These are phyloP conservation scores for Drosophila neutralis DNA, from an alignment of 2,888 invertebrate species.

Conservation along the genomic window DNA sequence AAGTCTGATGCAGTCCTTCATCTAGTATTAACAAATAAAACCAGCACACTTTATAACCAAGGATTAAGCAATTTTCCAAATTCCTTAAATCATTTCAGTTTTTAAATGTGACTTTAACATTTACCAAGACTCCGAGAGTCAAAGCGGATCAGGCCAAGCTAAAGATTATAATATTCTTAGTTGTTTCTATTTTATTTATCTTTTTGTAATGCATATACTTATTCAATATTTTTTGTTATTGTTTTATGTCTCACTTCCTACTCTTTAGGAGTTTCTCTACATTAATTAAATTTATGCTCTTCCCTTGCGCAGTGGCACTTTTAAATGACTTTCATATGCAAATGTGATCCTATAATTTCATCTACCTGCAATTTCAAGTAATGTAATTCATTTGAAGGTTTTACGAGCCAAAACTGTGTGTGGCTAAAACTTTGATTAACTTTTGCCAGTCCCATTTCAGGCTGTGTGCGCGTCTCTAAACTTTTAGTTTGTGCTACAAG, in stretches of 20 bases:
- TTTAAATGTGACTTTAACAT: background rate
- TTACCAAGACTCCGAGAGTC: background rate
- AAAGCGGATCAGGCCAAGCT: background rate
- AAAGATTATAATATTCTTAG: background rate
- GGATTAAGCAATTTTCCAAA: conserved; percentile 20
- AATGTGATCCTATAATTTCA: background rate
- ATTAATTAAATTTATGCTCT: background rate
- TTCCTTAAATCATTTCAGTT: background rate
- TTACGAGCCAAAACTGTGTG: conserved; percentile 14
- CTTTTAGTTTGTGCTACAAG: conserved; percentile 28
- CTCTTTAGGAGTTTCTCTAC: background rate
- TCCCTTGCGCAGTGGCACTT: background rate
- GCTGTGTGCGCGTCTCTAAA: conserved; percentile 37
- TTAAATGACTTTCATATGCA: conserved; percentile 5
- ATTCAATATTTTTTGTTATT: background rate
- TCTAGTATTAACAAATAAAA: conserved; percentile 19
- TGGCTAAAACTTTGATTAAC: conserved; percentile 19
- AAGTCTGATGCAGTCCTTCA: conserved; percentile 15
- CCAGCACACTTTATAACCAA: background rate
- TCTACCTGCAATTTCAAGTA: conserved; percentile 1
- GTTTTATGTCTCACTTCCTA: background rate
- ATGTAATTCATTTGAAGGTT: conserved; percentile 30
- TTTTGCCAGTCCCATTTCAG: conserved; percentile 6
- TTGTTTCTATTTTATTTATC: background rate
- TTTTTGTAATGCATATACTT: background rate